These are phyloP conservation scores for Apamea monoglypha DNA, from an alignment of 2,888 invertebrate species.

Conservation along the genomic window DNA sequence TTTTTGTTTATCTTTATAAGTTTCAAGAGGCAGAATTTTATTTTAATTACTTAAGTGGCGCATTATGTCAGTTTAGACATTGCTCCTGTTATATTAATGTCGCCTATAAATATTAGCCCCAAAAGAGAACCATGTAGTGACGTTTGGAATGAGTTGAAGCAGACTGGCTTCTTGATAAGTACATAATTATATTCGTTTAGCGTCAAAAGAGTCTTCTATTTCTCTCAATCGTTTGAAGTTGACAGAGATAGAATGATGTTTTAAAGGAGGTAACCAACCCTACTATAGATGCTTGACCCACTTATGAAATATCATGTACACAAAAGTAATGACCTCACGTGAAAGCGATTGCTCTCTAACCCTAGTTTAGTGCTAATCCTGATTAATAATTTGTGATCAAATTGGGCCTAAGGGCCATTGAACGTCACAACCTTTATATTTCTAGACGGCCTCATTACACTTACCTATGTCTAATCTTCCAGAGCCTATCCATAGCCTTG, in stretches of 20 bases:
- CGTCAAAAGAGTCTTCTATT: background rate
- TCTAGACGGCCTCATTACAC: background rate
- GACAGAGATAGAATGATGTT: background rate
- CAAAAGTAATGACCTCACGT: background rate
- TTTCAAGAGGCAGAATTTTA: background rate
- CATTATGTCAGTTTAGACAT: background rate
- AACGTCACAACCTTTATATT: background rate
- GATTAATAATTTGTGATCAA: background rate
- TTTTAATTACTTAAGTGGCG: background rate
- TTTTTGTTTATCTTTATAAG: too few species aligned
- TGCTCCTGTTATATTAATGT: background rate
- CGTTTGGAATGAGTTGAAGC: background rate
- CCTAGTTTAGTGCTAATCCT: background rate
- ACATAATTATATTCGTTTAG: background rate
- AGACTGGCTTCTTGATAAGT: background rate
- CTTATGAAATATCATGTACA: background rate
- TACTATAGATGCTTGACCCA: background rate
- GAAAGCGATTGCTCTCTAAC: background rate
- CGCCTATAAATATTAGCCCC: background rate
- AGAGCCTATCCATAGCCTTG: conserved; percentile 98
- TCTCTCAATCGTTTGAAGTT: background rate
- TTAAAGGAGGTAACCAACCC: background rate
- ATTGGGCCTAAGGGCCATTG: background rate
- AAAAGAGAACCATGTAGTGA: background rate
- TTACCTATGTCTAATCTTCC: conserved; percentile 96